Percentiles rank a stretch among this genome's conserved stretches.
phyloP scores from a whole-genome alignment of 64 coral and sea anemone genomes.

The Montipora sp. region DNA sequence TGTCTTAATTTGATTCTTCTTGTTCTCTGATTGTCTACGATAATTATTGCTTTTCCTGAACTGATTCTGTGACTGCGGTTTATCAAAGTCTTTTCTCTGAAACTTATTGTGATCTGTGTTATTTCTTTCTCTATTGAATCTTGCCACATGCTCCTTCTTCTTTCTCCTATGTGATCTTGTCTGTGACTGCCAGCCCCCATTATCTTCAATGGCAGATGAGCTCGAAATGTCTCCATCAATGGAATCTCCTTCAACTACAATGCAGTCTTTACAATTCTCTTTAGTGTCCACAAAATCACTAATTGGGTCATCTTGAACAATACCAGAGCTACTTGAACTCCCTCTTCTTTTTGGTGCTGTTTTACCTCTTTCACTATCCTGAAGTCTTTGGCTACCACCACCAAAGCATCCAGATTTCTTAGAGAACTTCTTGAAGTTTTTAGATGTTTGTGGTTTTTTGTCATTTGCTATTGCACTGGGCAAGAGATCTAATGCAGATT shows the following conservation, averaged over 20 bases:
- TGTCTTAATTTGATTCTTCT: constrained; percentile 3
- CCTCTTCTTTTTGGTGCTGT: background rate
- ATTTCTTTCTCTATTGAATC: constrained; percentile 31
- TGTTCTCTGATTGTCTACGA: background rate
- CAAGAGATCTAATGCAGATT: constrained; percentile 80
- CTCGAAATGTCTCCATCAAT: constrained; percentile 71
- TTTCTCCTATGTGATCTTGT: constrained; percentile 66
- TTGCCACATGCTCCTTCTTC: constrained; percentile 74
- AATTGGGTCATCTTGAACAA: constrained; percentile 13
- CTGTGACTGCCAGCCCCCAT: constrained; percentile 88
- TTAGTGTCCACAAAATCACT: constrained; percentile 38
- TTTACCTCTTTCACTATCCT: background rate
- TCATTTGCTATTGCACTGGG: constrained; percentile 22
- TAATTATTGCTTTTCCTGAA: constrained; percentile 54
- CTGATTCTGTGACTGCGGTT: constrained; percentile 38
- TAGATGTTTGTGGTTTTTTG: background rate
- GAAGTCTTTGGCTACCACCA: background rate
- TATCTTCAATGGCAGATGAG: constrained; percentile 71
- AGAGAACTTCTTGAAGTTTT: constrained; percentile 13
- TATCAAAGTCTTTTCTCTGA: constrained; percentile 46
- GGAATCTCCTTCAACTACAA: constrained; percentile 38
- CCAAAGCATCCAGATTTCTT: background rate
- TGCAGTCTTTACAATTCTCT: constrained; percentile 36
- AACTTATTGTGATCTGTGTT: constrained; percentile 17
- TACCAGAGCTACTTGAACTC: background rate